Percentiles rank a stretch among this genome's conserved stretches.
Conservation (phyloP, 2,888 invertebrate genomes). For the Mythimna pallens region DNA sequence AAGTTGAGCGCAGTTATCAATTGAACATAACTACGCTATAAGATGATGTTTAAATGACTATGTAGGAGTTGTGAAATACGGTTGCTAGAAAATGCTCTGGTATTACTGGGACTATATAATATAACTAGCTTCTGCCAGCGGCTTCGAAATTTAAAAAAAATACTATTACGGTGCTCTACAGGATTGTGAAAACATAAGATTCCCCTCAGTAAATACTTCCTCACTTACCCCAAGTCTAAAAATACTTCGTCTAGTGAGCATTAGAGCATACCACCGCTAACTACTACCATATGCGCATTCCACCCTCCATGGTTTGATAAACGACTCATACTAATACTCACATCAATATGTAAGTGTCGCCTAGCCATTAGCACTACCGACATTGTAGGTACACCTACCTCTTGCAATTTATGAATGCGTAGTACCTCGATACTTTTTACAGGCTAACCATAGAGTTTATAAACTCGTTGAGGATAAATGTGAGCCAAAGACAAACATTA, state of each 20-base stretch:
- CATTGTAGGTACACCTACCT: conserved; percentile 27
- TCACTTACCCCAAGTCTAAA: conserved; percentile 25
- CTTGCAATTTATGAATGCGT: conserved; percentile 50
- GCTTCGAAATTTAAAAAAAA: not conserved
- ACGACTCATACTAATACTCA: conserved; percentile 44
- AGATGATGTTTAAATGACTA: conserved; percentile 50
- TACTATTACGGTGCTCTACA: too few species aligned
- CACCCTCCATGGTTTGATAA: conserved; percentile 49
- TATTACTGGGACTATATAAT: conserved; percentile 45
- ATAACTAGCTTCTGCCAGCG: not conserved
- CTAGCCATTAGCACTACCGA: conserved; percentile 48
- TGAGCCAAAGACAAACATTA: conserved; percentile 38
- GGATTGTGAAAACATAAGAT: conserved; percentile 4
- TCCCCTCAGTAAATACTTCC: conserved; percentile 1
- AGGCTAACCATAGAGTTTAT: conserved; percentile 26
- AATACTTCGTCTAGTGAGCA: conserved; percentile 28
- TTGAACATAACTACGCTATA: conserved; percentile 55
- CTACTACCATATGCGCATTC: conserved; percentile 48
- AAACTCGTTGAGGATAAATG: conserved; percentile 41
- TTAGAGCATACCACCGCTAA: conserved; percentile 18
- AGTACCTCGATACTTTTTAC: conserved; percentile 47
- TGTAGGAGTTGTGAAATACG: conserved; percentile 54
- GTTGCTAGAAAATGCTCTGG: conserved; percentile 28
- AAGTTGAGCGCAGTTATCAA: conserved; percentile 57
- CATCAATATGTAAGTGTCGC: conserved; percentile 60